A percentile compares a stretch with the other conserved stretches of the same genome.
Evolutionary conservation across 2,113 vertebrate species (phyloP).

Genomic region (Scortum barcoo): DNA sequence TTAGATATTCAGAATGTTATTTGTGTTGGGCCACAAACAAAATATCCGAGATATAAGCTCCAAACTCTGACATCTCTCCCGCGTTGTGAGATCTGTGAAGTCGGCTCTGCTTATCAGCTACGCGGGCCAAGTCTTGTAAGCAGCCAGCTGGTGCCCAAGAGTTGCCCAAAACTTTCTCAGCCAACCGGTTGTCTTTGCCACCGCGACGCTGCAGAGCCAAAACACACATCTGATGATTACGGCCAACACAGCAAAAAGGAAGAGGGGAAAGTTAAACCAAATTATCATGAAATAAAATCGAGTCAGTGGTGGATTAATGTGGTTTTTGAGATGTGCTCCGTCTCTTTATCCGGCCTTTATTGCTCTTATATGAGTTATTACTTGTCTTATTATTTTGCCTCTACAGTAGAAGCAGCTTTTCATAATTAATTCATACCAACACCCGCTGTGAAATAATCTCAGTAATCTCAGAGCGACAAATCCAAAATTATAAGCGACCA

Average conservation of each 20-base stretch:
- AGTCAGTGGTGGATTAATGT: neutral
- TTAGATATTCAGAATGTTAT: constrained; percentile 5
- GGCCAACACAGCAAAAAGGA: constrained; percentile 26
- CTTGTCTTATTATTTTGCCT: neutral
- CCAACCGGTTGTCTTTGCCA: constrained; percentile 55
- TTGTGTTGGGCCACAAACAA: constrained; percentile 30
- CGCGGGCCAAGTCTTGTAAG: constrained; percentile 55
- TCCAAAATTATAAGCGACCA: constrained; percentile 21
- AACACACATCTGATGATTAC: constrained; percentile 53
- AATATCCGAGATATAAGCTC: constrained; percentile 27
- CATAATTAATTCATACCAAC: neutral
- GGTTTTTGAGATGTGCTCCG: neutral
- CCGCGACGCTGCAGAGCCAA: constrained; percentile 37
- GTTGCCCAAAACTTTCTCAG: constrained; percentile 58
- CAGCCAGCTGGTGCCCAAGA: constrained; percentile 66
- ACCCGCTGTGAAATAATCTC: constrained; percentile 24
- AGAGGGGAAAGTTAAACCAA: constrained; percentile 4
- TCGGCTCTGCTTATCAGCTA: constrained; percentile 28
- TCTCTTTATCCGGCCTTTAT: neutral
- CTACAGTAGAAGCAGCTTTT: neutral
- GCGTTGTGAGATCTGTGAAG: constrained; percentile 39
- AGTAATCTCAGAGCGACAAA: constrained; percentile 14
- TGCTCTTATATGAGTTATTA: neutral
- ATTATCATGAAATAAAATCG: constrained; percentile 9
- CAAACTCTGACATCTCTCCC: constrained; percentile 36